phyloP scores from a whole-genome alignment of 1,140 invertebrate species.

The Drosophila trapezifrons region DNA sequence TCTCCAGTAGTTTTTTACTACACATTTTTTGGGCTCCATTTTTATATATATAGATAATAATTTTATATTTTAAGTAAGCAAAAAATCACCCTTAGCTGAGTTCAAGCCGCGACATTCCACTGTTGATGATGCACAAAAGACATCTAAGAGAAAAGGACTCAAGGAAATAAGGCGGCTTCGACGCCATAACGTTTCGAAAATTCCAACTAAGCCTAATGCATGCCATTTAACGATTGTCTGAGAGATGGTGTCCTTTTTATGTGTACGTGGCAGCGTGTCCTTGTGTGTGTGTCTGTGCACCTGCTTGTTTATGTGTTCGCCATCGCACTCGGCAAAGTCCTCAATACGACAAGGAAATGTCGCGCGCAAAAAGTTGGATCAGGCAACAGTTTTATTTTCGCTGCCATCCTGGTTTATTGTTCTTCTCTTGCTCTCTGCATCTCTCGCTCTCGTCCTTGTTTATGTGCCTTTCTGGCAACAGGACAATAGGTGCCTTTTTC shows the following conservation, averaged over 20 bases:
- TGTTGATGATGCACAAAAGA: not conserved
- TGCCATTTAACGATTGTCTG: conserved; percentile 34
- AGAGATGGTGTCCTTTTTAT: conserved; percentile 4
- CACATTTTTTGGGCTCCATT: too few species aligned
- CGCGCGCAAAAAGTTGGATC: conserved; percentile 30
- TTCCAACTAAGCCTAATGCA: conserved; percentile 60
- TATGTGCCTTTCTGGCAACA: conserved; percentile 5
- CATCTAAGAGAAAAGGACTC: not conserved
- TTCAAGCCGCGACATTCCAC: not conserved
- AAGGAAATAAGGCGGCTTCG: conserved; percentile 1
- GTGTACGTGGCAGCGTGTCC: conserved; percentile 2
- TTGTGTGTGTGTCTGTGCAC: conserved; percentile 1
- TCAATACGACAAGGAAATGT: conserved; percentile 40
- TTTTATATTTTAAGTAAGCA: too few species aligned
- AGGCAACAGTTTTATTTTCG: conserved; percentile 37
- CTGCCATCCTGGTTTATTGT: conserved; percentile 41
- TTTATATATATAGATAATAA: too few species aligned
- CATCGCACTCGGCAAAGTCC: conserved; percentile 13
- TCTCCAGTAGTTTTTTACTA: too few species aligned
- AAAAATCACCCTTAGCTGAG: too few species aligned
- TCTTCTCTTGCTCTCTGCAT: not conserved
- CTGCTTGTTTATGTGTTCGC: conserved; percentile 21
- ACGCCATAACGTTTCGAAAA: conserved; percentile 39
- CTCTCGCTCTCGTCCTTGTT: not conserved
- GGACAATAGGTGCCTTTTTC: conserved; percentile 3